Base-by-base conservation (phyloP, 2,888 invertebrate species). In the Clostera curtula region DNA sequence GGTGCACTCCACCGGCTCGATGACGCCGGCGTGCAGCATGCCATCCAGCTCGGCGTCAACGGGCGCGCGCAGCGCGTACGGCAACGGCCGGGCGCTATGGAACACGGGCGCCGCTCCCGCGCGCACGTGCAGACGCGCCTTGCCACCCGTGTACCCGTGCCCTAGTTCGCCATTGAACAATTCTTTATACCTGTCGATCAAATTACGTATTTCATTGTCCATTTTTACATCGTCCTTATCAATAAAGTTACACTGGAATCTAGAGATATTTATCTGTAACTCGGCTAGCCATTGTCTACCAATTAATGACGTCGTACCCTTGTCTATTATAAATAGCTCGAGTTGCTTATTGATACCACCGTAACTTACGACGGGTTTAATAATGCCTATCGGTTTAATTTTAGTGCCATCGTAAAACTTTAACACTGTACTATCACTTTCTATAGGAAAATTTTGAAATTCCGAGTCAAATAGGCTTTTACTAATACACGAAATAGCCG, bases 1-100 rank as follows among this genome's bases (percentile, higher is more conserved):
- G 11, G 48, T 40, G 29, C 31, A 13, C 11, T 48, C 43, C 6
- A 56, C 46, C 1, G 50, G 48, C 31, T 43, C 42, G 28, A 52
- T 44, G 32, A 53, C 34, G 7, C 44, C 49, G 24, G 25, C 30
- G 19, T 24, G 8, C 19, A 36, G 34, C 35, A 36, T 34, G 0
- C 25, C 28, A 3, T 35, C 35, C 5, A 40, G 19, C 19, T 31
- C 39, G 2, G 19, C 26, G 11, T 44, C 37, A 2, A 31, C 30
- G 6, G 29, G 33, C 9, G 14, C 30, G 11, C 25, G 27, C 29
- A 35, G 19, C 19, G 33, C 40, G 16, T 32, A 44, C 12, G 43
- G 45, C 30, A 47, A 6, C 14, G 42, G 40, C 10, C 44, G 38
- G 29, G 45, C 43, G 9, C 48, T 42, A 19, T 27, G 22, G 27